These are phyloP conservation scores for Drosophila watanabei DNA, from an alignment of 1,140 invertebrate genomes.

Conservation along the genomic window DNA sequence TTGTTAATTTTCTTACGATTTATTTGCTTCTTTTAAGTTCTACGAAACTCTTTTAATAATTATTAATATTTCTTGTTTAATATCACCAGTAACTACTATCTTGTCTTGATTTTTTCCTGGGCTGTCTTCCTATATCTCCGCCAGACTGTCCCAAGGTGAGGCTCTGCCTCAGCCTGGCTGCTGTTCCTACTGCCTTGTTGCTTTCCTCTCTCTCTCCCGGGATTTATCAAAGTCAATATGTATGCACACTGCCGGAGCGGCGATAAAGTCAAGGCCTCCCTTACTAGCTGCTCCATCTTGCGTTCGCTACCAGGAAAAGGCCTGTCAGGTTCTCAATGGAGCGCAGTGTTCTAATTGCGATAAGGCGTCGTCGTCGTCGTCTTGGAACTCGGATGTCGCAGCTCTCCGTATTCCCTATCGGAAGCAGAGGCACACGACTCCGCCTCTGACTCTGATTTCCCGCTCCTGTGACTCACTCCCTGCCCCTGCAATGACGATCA, in stretches of 20 bases:
- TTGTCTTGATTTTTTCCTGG: neutral
- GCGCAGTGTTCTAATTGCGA: slow-evolving; percentile 20
- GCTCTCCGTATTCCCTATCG: neutral
- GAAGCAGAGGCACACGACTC: neutral
- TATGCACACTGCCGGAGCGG: neutral
- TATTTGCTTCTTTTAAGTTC: neutral
- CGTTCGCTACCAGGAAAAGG: neutral
- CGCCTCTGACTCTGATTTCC: neutral
- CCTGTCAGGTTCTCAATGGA: slow-evolving; percentile 27
- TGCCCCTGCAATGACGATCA: neutral
- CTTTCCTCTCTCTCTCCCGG: slow-evolving; percentile 23
- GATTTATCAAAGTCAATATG: slow-evolving; percentile 56
- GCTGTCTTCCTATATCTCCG: neutral
- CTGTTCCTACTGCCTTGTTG: slow-evolving; percentile 12
- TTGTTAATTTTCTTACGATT: neutral
- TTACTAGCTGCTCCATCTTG: neutral
- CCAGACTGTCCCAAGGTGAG: neutral
- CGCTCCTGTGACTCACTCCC: slow-evolving; percentile 16
- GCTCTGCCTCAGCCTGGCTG: slow-evolving; percentile 12
- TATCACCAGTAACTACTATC: neutral
- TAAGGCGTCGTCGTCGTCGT: neutral
- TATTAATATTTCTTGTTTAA: neutral
- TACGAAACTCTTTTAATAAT: neutral
- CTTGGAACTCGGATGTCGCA: neutral
- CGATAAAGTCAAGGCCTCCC: slow-evolving; percentile 51